Evolutionary conservation across 1,140 invertebrate species (phyloP), one percentile per base, ranked within the genome.

Genomic region (Halictus rubicundus): DNA sequence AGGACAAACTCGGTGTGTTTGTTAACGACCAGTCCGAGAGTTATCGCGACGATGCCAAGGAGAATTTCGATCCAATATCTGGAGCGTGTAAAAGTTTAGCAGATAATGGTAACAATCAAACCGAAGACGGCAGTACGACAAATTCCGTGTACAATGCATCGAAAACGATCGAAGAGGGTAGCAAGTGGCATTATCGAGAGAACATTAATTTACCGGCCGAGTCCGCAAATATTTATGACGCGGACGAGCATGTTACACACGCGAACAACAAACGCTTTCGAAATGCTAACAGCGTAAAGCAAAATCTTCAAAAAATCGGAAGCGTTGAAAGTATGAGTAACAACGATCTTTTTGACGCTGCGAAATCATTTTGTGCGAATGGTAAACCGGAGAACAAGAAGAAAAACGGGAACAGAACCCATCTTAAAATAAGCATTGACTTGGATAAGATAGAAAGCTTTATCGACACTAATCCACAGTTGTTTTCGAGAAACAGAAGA

Each of bases 401-500:
- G 0, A 46, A 63, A 27, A 16, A 46, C 14, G 42, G 68, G 0
- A 60, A 59, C 59, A 52, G 72, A 54, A 23, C 64, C 4, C 72
- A 85, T 52, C 79, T 89, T 25, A 91, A 87, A 88, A 88, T 93
- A 27, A 92, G 91, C 64, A 91, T 92, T 52, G 91, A 93, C 80
- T 81, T 93, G 16, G 82, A 84, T 8, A 91, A 89, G 80, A 90
- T 93, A 70, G 78, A 84, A 54, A 78, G 68, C 19, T 78, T 92
- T 0, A 78, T 93, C 0, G 81, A 80, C 23, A 77, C 70, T 23
- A 89, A 87, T n/a, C 87, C 88, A 9, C 76, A 86, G 72, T 81
- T 91, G 23, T 88, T 91, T 78, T 63, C 77, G n/a, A 89, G 81
- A 66, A 59, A 57, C 72, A 68, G 68, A 70, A 60, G 72, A 37